phyloP scores from a whole-genome alignment of 2,888 invertebrate species.

The Drosophila atripex region DNA sequence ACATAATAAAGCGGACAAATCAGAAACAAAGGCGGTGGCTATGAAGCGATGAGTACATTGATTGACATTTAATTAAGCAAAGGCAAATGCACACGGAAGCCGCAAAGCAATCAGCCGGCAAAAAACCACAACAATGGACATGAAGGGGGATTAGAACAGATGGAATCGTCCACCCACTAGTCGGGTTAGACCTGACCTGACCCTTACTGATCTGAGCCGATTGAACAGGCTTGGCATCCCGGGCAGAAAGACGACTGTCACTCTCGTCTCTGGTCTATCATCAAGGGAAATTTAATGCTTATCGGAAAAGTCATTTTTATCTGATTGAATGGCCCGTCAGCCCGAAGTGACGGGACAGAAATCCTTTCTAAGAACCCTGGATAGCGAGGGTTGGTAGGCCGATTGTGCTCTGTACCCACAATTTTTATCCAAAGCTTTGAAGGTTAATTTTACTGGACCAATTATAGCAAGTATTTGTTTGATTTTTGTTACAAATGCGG shows the following conservation, averaged over 20 bases:
- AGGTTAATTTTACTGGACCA: too few relatives aligned
- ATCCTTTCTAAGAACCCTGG: slow-evolving; percentile 23
- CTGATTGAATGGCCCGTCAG: slow-evolving; percentile 50
- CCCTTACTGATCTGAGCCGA: slow-evolving; percentile 36
- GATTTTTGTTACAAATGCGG: not conserved
- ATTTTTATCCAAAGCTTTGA: too few relatives aligned
- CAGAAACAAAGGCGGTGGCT: slow-evolving; percentile 64
- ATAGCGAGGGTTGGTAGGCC: slow-evolving; percentile 29
- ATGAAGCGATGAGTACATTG: slow-evolving; percentile 48
- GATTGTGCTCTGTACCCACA: too few relatives aligned
- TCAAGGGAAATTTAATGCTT: slow-evolving; percentile 75
- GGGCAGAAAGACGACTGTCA: slow-evolving; percentile 16
- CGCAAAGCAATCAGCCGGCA: slow-evolving; percentile 43
- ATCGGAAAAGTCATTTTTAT: slow-evolving; percentile 69
- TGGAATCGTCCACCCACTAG: slow-evolving; percentile 64
- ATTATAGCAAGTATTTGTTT: not conserved
- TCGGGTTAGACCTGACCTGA: slow-evolving; percentile 42
- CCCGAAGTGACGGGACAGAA: slow-evolving; percentile 37
- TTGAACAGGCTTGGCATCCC: slow-evolving; percentile 67
- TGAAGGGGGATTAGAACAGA: not conserved
- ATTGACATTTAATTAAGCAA: slow-evolving; percentile 79
- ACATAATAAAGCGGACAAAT: slow-evolving; percentile 72
- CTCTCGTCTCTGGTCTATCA: slow-evolving; percentile 61
- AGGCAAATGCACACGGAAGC: slow-evolving; percentile 71
- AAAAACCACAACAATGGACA: slow-evolving; percentile 27